These are phyloP conservation scores for Arctocebus calabarensis DNA, from an alignment of 2,797 vertebrate genomes.

Conservation along the genomic window DNA sequence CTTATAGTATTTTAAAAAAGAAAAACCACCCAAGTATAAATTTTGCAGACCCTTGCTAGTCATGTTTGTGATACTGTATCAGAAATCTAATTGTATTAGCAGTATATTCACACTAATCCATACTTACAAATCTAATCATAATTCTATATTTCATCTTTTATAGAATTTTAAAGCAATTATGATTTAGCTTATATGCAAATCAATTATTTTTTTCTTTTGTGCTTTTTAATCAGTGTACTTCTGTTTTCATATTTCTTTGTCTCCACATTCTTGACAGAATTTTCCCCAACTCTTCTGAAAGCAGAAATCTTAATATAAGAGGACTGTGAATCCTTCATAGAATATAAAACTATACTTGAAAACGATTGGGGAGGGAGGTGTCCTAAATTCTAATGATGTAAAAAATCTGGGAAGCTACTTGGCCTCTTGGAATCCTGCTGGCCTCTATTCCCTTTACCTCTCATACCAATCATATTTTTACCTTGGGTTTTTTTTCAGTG, in stretches of 20 bases:
- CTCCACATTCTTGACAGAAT: slow-evolving; percentile 33
- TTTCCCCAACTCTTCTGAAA: slow-evolving; percentile 63
- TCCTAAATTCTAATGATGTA: slow-evolving; percentile 51
- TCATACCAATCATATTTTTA: slow-evolving; percentile 84
- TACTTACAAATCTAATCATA: slow-evolving; percentile 2
- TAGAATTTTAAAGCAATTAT: slow-evolving; percentile 62
- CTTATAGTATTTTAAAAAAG: slow-evolving; percentile 23
- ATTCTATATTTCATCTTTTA: slow-evolving; percentile 31
- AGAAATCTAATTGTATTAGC: slow-evolving; percentile 66
- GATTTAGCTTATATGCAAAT: slow-evolving; percentile 63
- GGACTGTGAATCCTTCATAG: slow-evolving; percentile 51
- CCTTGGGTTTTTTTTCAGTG: slow-evolving; percentile 99
- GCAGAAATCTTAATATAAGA: slow-evolving; percentile 41
- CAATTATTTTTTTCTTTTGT: background rate
- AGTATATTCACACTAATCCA: slow-evolving; percentile 42
- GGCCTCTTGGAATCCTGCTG: background rate
- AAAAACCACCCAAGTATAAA: slow-evolving; percentile 27
- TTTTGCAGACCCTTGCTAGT: background rate
- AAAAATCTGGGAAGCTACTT: slow-evolving; percentile 33
- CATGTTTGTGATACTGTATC: background rate
- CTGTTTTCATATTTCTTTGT: slow-evolving; percentile 36
- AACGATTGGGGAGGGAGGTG: background rate
- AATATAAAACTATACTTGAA: slow-evolving; percentile 53
- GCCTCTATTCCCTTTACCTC: background rate
- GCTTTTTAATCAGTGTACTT: slow-evolving; percentile 1